Evolutionary conservation across 2,113 vertebrate species (phyloP), one percentile per base, ranked within the genome.

Genomic region (Thryonomys swinderianus): DNA sequence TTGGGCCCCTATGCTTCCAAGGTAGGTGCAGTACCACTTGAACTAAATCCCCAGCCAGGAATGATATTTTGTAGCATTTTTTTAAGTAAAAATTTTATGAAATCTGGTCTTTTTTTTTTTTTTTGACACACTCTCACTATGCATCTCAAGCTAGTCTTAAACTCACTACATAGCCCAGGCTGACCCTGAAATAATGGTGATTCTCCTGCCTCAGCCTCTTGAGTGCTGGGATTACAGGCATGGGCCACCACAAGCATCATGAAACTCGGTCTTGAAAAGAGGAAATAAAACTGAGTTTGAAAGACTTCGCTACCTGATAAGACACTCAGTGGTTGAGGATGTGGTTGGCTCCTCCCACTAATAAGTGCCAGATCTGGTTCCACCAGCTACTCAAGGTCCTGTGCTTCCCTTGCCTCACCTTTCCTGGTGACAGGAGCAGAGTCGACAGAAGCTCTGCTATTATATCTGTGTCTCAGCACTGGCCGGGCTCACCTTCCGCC

Each of bases 51-150:
- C 55, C 55, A 57, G 55, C 55, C 13, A 3, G 13, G 55, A 98
- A 98, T n/a, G n/a, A n/a, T n/a, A n/a, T n/a, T n/a, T n/a, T 98
- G 98, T 51, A 98, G 7, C 96, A 82, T 96, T 98, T 98, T 96
- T 98, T 92, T 85, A 98, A 98, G 97, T 98, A 98, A 98, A 97
- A 97, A 97, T 98, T 97, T 97, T 98, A 97, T 97, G 95, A 57
- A 17, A 10, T 6, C 34, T 66, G 32, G 32, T 66, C 14, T 34
- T 32, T 6, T 66, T n/a, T 5, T 71, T 23, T 40, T n/a, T 9
- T 40, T 23, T 42, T 73, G 37, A 42, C 10, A 71, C 16, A 4
- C 9, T 71, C 69, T 71, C 37, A 42, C 37, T 42, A 25, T 42
- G 69, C 20, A 42, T 11, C 14, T 73, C 69, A 27, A 37, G 69